Evolutionary conservation across 2,888 invertebrate genomes (phyloP).

Genomic region (Ichneumoninae sp.): DNA sequence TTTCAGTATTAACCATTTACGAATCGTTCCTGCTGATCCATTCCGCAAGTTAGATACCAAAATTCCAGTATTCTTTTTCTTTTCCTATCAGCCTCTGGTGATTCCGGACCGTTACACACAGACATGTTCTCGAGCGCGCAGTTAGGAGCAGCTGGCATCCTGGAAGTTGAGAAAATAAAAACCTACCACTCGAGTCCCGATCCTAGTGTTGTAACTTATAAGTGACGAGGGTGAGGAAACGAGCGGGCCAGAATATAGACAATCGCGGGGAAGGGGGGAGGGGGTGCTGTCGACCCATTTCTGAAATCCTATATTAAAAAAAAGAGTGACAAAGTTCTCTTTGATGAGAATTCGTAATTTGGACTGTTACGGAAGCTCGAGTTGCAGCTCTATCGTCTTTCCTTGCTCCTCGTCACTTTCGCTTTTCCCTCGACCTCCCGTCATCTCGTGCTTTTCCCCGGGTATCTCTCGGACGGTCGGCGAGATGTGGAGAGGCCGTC

Average conservation of each 20-base stretch:
- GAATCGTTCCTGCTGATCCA: too few species aligned
- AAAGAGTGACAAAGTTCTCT: not conserved
- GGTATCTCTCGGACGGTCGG: constrained; percentile 8
- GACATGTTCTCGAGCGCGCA: not conserved
- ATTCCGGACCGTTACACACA: not conserved
- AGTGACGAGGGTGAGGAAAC: constrained; percentile 11
- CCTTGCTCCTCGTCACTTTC: constrained; percentile 5
- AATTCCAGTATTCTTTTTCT: not conserved
- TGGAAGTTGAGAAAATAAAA: not conserved
- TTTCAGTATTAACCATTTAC: too few species aligned
- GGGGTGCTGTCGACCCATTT: not conserved
- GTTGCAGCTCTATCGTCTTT: not conserved
- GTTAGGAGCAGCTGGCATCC: not conserved
- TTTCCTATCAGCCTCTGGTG: not conserved
- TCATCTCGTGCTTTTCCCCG: constrained; percentile 19
- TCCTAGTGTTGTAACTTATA: not conserved
- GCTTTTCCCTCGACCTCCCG: not conserved
- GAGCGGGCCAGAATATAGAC: not conserved
- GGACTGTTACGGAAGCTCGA: not conserved
- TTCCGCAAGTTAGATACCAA: not conserved
- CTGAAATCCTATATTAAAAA: not conserved
- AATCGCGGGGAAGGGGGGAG: not conserved
- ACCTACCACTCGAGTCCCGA: not conserved
- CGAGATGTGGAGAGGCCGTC: constrained; percentile 16
- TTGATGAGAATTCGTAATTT: constrained; percentile 19